Evolutionary conservation across 2,888 invertebrate genomes (phyloP), one percentile per base, ranked within the genome.

Genomic region (Heliconius sara): DNA sequence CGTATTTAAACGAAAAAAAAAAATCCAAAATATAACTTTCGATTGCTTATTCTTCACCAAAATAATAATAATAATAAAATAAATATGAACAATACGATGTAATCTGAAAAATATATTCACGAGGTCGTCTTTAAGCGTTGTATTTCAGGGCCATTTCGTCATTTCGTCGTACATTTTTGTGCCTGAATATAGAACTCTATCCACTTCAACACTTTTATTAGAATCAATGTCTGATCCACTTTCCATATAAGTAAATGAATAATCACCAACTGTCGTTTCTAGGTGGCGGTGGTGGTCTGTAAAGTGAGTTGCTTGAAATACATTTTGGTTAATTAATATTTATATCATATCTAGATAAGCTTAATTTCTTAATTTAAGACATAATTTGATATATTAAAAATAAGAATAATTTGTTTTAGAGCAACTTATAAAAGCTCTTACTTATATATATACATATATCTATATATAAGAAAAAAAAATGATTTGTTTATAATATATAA

Each of bases 241-340:
- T 73, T 82, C 82, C 78, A 74, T 78, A 76, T 81, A 77, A 67
- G 82, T 77, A 16, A 76, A 74, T 67, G 52, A 68, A n/a, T 83
- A 65, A 80, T 92, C 88, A 95, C 94, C 94, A 95, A 83, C 93
- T 94, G 83, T 94, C 94, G 83, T 89, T 91, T 84, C 93, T 89
- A 0, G 93, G 93, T 0, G 93, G 92, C 0, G 93, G 93, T 27
- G 93, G 93, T 2, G 93, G 91, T 12, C 95, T 95, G 89, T 63
- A 91, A 91, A 80, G 82, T 82, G 77, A 75, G 70, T 57, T 60
- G 52, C 52, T 52, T 39, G 0, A n/a, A 9, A 67, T 60, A 27
- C 25, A 63, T 65, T 75, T 43, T 43, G 5, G 19, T 27, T 65
- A n/a, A 4, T 43, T 43, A 67, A 25, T 39, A 79, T 30, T 34